These are phyloP conservation scores for Yponomeuta evonymella DNA, from an alignment of 2,888 invertebrate genomes.

Conservation along the genomic window DNA sequence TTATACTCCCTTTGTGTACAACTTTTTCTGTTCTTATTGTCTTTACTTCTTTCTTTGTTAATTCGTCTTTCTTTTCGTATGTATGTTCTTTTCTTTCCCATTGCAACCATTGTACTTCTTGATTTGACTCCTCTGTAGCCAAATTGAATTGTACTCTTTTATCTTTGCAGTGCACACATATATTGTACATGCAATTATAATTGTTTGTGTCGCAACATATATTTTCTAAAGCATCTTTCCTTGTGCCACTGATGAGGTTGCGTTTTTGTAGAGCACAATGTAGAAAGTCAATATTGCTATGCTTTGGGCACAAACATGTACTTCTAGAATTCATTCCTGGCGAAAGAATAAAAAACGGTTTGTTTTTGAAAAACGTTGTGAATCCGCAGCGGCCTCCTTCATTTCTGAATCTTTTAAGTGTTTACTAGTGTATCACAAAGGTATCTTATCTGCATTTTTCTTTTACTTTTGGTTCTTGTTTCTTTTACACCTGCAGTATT, in stretches of 20 bases:
- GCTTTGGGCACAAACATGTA: constrained; percentile 15
- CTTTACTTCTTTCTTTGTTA: background rate
- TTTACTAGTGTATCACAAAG: no score
- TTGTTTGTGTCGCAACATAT: constrained; percentile 12
- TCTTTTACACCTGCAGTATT: no score
- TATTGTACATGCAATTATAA: background rate
- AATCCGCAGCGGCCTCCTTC: no score
- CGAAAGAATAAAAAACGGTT: constrained; percentile 8
- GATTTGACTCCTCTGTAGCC: background rate
- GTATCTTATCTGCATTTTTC: no score
- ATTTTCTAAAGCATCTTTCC: constrained; percentile 9
- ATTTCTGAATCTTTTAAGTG: no score
- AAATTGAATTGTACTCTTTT: background rate
- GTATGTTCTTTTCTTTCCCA: constrained; percentile 4
- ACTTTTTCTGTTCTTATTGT: constrained; percentile 11
- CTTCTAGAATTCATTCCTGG: background rate
- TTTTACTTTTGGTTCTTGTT: no score
- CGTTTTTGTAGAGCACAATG: constrained; percentile 9
- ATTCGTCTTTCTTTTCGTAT: constrained; percentile 5
- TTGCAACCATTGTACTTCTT: background rate
- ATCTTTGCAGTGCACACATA: background rate
- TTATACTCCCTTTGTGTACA: background rate
- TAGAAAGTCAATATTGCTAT: constrained; percentile 17
- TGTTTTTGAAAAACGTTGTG: background rate
- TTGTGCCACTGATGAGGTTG: constrained; percentile 11